Evolutionary conservation across 2,888 invertebrate species (phyloP).

Genomic region (Baccha elongata): DNA sequence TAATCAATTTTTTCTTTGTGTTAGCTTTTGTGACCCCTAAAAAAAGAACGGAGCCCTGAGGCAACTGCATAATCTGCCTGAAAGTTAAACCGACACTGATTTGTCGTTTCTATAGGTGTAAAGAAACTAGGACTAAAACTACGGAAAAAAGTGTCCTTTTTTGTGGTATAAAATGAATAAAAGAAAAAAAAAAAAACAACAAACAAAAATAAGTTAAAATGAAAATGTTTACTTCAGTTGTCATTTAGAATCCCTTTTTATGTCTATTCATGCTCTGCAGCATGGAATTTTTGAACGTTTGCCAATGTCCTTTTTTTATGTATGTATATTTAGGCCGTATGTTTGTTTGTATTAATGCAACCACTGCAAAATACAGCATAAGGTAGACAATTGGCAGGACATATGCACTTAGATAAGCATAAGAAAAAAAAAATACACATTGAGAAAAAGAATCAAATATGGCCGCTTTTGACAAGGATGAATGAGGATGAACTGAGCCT

Average conservation of each 20-base stretch:
- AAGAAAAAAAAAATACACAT: constrained; percentile 5
- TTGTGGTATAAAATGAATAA: background rate
- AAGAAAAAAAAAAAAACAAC: no score
- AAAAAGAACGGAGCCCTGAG: no score
- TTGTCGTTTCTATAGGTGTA: constrained; percentile 10
- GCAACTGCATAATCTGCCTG: no score
- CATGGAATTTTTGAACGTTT: constrained; percentile 62
- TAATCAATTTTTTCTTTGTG: no score
- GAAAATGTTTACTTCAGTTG: constrained; percentile 37
- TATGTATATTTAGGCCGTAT: constrained; percentile 33
- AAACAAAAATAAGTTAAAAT: background rate
- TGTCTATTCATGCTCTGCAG: constrained; percentile 42
- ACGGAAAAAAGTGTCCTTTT: constrained; percentile 13
- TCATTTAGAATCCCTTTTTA: constrained; percentile 52
- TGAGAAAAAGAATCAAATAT: constrained; percentile 9
- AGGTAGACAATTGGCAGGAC: constrained; percentile 64
- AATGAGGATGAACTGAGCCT: constrained; percentile 48
- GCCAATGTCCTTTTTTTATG: constrained; percentile 48
- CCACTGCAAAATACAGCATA: constrained; percentile 47
- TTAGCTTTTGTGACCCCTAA: no score
- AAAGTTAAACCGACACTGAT: no score
- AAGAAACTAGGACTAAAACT: constrained; percentile 5
- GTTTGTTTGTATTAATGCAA: constrained; percentile 13
- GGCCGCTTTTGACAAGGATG: constrained; percentile 55
- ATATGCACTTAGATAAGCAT: constrained; percentile 44